These are phyloP conservation scores for Paraplagusia blochii DNA, from an alignment of 2,113 vertebrate species.

Conservation along the genomic window DNA sequence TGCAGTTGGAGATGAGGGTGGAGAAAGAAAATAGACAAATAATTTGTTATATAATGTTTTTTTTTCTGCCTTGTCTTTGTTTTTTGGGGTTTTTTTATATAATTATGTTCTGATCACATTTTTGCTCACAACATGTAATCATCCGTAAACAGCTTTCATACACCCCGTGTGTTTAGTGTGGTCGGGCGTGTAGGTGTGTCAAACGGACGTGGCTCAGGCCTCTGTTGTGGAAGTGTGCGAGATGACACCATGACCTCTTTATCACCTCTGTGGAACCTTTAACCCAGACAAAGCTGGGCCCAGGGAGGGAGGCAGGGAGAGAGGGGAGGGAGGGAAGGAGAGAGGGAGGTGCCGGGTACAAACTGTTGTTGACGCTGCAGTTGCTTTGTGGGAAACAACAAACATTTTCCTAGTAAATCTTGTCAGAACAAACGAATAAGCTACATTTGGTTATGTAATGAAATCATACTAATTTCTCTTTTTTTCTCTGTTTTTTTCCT, in stretches of 20 bases:
- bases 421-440: background rate
- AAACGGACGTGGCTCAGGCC: constrained; percentile 51
- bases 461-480: background rate
- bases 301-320: no score
- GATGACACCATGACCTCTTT: constrained; percentile 54
- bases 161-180: constrained; percentile 1
- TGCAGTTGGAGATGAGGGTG: no score
- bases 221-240: constrained; percentile 56
- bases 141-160: constrained; percentile 28
- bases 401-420: no score
- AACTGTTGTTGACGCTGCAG: no score
- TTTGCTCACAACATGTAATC: constrained; percentile 30
- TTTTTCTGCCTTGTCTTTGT: background rate
- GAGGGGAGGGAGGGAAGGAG: no score
- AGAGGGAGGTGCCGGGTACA: no score
- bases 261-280: constrained; percentile 46
- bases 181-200: constrained; percentile 13
- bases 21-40: no score
- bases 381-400: no score
- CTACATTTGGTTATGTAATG: background rate
- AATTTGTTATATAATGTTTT: no score
- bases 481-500: constrained; percentile 7
- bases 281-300: background rate
- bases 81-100: constrained; percentile 46
- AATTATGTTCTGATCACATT: constrained; percentile 51